A percentile compares a stretch with the other conserved stretches of the same genome.
Evolutionary conservation across 2,888 invertebrate genomes (phyloP).

Genomic region (Belgica antarctica): DNA sequence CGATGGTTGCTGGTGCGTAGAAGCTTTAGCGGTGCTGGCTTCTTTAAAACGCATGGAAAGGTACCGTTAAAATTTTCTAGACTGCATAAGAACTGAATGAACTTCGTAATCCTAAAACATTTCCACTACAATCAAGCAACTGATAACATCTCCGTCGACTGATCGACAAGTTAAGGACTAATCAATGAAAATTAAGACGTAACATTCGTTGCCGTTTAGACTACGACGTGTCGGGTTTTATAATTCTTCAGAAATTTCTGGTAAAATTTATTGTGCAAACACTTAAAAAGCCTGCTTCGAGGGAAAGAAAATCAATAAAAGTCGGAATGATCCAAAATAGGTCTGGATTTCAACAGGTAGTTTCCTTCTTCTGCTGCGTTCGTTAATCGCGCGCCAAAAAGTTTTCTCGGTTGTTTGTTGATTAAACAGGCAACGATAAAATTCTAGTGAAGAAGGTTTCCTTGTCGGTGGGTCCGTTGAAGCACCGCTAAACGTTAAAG

Average conservation of each 20-base stretch:
- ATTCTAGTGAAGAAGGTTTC: constrained; percentile 25
- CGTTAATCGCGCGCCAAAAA: constrained; percentile 36
- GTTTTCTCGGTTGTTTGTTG: constrained; percentile 21
- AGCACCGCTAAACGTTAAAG: not conserved
- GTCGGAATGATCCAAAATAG: constrained; percentile 27
- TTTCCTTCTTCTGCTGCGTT: no score
- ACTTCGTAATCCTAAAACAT: no score
- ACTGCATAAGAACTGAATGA: no score
- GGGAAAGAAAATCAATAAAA: constrained; percentile 34
- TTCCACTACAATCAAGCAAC: not conserved
- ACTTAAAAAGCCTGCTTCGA: not conserved
- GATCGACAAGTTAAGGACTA: not conserved
- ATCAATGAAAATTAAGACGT: constrained; percentile 8
- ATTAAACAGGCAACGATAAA: constrained; percentile 34
- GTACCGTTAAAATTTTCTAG: no score
- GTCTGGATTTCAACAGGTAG: constrained; percentile 34
- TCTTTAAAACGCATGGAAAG: no score
- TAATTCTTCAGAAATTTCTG: not conserved
- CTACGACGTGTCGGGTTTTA: not conserved
- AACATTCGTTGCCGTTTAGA: not conserved
- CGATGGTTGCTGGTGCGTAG: no score
- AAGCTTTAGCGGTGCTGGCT: no score
- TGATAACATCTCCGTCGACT: not conserved
- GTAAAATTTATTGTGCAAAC: constrained; percentile 34
- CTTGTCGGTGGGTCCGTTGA: not conserved